Evolutionary conservation across 2,113 vertebrate genomes (phyloP), one percentile per base, ranked within the genome.

Genomic region (Hipposideros armiger): DNA sequence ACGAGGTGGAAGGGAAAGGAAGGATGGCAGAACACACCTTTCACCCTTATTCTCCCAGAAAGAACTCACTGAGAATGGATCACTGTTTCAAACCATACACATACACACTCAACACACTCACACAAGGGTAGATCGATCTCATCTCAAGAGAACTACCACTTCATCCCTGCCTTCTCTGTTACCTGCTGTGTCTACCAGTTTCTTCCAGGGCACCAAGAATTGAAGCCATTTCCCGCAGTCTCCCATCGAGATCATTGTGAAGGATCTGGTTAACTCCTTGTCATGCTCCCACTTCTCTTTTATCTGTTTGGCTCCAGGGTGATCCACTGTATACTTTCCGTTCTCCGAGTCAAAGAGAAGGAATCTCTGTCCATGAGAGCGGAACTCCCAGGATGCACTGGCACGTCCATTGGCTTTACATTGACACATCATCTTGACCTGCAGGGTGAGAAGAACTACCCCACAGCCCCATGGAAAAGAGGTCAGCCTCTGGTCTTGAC

Each of bases 351-450:
- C 26, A 42, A 97, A 64, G 42, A 0, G 1, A 15, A 94, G 56
- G 9, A 11, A 67, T 0, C 0, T 8, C 5, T 54, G 24, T n/a
- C 58, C 52, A 11, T 14, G 0, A 16, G 56, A n/a, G 24, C 50
- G 0, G 4, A 95, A 45, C 1, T n/a, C 0, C 84, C 94, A 92
- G 28, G 1, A 89, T 7, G 2, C 72, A 0, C 0, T 11, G 16
- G 0, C 20, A 22, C 0, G 0, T 15, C 56, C 30, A 7, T 3
- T 7, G 3, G 32, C 26, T 58, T 78, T 9, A 1, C 0, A 1
- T 1, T 45, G 6, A 40, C 96, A 94, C 0, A 0, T 19, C 88
- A 95, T 32, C 7, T 0, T 20, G 22, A 1, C 62, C 54, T 56
- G 11, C 22, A 78, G 47, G 54, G 26, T 11, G 4, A 11, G 0